Base-by-base conservation (phyloP, 2,797 vertebrate species). In the Thripadectes ignobilis region DNA sequence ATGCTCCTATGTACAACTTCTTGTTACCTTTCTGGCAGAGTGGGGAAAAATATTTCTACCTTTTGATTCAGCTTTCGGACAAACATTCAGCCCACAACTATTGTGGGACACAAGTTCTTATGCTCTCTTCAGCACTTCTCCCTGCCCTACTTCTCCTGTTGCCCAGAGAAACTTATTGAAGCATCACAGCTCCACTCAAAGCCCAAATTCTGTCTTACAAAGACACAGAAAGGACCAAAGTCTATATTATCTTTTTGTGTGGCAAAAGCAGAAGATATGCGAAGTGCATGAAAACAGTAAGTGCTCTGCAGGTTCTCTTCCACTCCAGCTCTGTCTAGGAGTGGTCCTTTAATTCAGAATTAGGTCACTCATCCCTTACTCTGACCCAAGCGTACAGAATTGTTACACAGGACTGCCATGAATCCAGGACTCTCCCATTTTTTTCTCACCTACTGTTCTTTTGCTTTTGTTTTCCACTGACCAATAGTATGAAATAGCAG, bases 161-260 rank as follows among this genome's bases (percentile, higher is more conserved):
- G n/a, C n/a, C 36, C 34, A 57, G 62, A 77, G 12, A 59, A 73
- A 68, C 2, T 36, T 62, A 41, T 0, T 77, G 75, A 88, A 79
- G 32, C 15, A 80, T 34, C 51, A 51, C 10, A 91, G n/a, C 22
- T 61, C 34, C 24, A 45, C 61, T 74, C n/a, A 66, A 23, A 24
- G 5, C 38, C 9, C 41, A 88, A 12, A 13, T 76, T 85, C 43
- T 62, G 7, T 26, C 39, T 58, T 55, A 62, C 21, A 65, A 77
- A 16, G 21, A 58, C 34, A 39, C 32, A 3, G 12, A 23, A 62
- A 91, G 74, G 18, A 80, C 9, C 12, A 19, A 81, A 76, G 12
- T 16, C 29, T 8, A 1, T 22, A 22, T 27, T 24, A 14, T 17
- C 12, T 71, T 86, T 68, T 24, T 0, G 0, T 54, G 38, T 41